These are phyloP conservation scores for Ammodramus savannarum DNA, from an alignment of 2,113 vertebrate genomes.

Conservation along the genomic window DNA sequence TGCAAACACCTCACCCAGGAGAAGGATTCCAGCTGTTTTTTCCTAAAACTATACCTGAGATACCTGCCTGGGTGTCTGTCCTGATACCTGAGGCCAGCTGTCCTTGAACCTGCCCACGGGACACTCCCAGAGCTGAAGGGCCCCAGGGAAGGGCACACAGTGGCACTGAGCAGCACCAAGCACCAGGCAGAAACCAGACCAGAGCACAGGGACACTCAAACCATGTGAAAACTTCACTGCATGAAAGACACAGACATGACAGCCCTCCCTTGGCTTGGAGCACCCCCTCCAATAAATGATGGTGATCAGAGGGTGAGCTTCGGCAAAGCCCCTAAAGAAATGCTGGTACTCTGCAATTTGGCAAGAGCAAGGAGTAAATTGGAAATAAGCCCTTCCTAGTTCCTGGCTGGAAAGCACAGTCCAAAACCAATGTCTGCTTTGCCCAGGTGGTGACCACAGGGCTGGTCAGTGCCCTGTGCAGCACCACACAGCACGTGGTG, in stretches of 20 bases:
- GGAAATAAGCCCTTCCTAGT: background rate
- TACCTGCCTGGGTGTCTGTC: background rate
- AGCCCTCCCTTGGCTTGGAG: background rate
- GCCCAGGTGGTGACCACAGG: background rate
- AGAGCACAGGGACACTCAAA: background rate
- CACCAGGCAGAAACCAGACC: background rate
- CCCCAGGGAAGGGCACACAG: background rate
- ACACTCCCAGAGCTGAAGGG: background rate
- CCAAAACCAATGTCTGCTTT: background rate
- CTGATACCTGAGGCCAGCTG: background rate
- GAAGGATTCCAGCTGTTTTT: background rate
- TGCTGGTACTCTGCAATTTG: background rate
- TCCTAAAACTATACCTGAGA: background rate
- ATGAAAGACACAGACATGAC: background rate
- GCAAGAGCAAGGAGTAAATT: background rate
- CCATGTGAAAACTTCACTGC: background rate
- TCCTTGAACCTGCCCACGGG: background rate
- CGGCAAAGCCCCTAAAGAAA: background rate
- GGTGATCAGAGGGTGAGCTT: background rate
- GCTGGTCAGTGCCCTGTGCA: background rate
- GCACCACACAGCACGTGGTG: background rate
- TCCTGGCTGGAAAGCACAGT: background rate
- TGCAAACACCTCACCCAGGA: fast-evolving
- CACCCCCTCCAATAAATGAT: fast-evolving
- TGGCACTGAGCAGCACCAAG: background rate